Evolutionary conservation across 1,140 invertebrate genomes (phyloP), one percentile per base, ranked within the genome.

Genomic region (Asobara japonica): DNA sequence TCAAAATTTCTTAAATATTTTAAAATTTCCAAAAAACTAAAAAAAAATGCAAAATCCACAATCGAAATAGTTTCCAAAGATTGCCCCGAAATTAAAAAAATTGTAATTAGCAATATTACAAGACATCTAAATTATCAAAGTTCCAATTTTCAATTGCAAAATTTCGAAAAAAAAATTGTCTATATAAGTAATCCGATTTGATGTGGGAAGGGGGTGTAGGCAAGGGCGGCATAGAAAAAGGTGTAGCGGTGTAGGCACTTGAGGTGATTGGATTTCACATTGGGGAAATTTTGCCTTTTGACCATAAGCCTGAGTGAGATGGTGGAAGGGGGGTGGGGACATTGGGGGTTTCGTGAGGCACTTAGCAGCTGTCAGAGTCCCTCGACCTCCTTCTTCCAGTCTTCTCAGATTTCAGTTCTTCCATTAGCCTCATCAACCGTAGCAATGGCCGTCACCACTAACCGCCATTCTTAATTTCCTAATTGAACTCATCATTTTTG

Each of bases 401-500:
- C 82, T 81, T 83, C 80, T 86, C 85, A 68, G 77, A 79, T 87
- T 87, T 82, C 85, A 83, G 78, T 78, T 62, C 84, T 77, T 86
- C 86, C 85, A 87, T 87, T 87, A 87, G 86, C 84, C 78, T 86
- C 85, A 86, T 86, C 83, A 85, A 76, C 77, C 74, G 79, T 79
- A 81, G 83, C 83, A 82, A 85, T 86, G 82, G 85, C 83, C 77
- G 80, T 74, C 78, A 69, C 22, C 76, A 76, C 77, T 79, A 75
- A 74, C 78, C 75, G 75, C 78, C 70, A 56, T 73, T 69, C 27
- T 71, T 79, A 83, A 85, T 85, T 80, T 79, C 77, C 77, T 86
- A 85, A 86, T 86, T 84, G 79, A 85, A 83, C 81, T 31, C 18
- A 22, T 29, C 29, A 30, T 30, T 30, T n/a, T n/a, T n/a, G n/a